phyloP scores from a whole-genome alignment of 1,140 invertebrate genomes.

The Andricus grossulariae region DNA sequence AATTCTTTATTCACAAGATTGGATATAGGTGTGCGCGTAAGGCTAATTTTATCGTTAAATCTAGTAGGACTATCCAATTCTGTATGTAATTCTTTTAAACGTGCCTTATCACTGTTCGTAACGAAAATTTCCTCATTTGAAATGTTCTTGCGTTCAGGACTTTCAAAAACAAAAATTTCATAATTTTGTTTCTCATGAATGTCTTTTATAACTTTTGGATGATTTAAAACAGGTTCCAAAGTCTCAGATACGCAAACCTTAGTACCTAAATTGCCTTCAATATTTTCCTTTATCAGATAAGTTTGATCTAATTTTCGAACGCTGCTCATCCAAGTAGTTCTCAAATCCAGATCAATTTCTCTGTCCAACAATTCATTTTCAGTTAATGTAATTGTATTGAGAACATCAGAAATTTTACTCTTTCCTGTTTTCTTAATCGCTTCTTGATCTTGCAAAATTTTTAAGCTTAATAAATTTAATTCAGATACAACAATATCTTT shows the following conservation, averaged over 20 bases:
- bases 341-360: slow-evolving; percentile 23
- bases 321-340: slow-evolving; percentile 37
- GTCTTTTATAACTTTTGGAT: no score
- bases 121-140: no score
- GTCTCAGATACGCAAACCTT: not conserved
- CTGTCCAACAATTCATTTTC: not conserved
- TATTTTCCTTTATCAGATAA: slow-evolving; percentile 56
- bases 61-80: not conserved
- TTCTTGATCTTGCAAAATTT: not conserved
- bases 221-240: not conserved
- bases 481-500: not conserved
- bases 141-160: no score
- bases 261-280: slow-evolving; percentile 10
- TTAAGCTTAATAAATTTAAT: not conserved
- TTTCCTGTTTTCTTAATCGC: not conserved
- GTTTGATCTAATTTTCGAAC: slow-evolving; percentile 57
- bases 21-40: no score
- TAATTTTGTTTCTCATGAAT: no score
- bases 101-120: no score
- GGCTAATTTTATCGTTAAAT: not conserved
- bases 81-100: not conserved
- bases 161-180: no score
- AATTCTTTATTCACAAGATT: no score
- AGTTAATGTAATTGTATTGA: not conserved
- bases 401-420: not conserved